Conservation (phyloP, 2,797 vertebrate genomes). For the Melanogrammus aeglefinus region DNA sequence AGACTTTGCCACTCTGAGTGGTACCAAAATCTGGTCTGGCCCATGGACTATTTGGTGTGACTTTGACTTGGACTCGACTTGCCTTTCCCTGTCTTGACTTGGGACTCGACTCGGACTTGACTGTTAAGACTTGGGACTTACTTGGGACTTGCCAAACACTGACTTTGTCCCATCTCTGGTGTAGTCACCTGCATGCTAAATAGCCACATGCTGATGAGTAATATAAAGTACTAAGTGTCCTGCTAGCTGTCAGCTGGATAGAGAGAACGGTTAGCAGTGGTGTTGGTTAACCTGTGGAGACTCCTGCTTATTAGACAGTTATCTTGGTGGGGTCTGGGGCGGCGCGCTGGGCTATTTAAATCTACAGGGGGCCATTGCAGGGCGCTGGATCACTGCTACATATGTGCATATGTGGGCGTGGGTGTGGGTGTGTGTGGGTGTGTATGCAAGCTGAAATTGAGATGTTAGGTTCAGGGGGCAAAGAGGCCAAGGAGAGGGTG, state of each 20-base stretch:
- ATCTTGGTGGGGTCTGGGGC: conserved; percentile 47
- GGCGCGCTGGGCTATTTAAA: conserved; percentile 51
- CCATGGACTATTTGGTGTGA: too few species aligned
- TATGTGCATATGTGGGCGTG: conserved; percentile 27
- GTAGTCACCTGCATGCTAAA: too few species aligned
- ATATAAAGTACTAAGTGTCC: too few species aligned
- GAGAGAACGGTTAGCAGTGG: conserved; percentile 11
- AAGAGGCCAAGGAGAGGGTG: conserved; percentile 45
- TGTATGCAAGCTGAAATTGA: conserved; percentile 55
- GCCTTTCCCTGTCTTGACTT: too few species aligned
- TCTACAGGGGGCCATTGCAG: conserved; percentile 29
- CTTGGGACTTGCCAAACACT: too few species aligned
- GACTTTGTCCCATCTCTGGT: too few species aligned
- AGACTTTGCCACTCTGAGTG: too few species aligned
- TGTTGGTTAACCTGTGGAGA: conserved; percentile 24
- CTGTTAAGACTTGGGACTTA: too few species aligned
- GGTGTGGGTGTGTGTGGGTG: conserved; percentile 32
- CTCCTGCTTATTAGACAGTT: conserved; percentile 48
- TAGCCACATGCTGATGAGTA: too few species aligned
- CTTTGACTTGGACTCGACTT: too few species aligned
- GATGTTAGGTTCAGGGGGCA: conserved; percentile 54
- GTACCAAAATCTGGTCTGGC: too few species aligned
- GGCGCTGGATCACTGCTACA: conserved; percentile 4
- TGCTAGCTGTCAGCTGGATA: neutral
- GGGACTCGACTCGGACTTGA: too few species aligned